phyloP scores from a whole-genome alignment of 2,888 invertebrate genomes.

The Odontothrips loti region DNA sequence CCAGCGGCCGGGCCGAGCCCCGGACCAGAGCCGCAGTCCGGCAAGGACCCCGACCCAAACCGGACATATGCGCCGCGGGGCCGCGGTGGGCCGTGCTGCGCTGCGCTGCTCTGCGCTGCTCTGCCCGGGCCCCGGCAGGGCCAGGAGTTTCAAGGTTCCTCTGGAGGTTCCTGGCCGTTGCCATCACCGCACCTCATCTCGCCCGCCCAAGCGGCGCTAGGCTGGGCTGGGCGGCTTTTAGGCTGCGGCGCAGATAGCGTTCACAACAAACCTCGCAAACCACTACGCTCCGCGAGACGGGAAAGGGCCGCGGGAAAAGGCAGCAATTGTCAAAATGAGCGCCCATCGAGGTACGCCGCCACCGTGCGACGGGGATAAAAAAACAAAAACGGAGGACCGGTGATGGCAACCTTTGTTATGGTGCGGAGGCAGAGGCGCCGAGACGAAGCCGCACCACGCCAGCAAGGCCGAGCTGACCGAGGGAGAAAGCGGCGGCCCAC shows the following conservation, averaged over 20 bases:
- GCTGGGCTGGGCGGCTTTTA: background rate
- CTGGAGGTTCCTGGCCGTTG: background rate
- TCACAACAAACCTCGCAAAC: background rate
- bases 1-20: background rate
- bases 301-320: background rate
- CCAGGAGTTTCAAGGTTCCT: slow-evolving; percentile 1
- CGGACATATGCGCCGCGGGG: background rate
- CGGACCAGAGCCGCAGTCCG: background rate
- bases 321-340: background rate
- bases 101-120: too few species aligned
- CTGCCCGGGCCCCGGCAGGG: background rate
- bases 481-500: background rate
- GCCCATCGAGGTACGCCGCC: background rate
- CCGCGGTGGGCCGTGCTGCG: background rate
- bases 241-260: background rate
- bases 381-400: background rate
- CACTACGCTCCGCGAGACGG: background rate
- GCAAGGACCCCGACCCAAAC: background rate
- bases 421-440: too few species aligned
- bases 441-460: background rate
- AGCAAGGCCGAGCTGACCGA: background rate
- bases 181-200: too few species aligned
- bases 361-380: slow-evolving; percentile 20
- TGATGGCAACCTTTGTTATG: background rate
- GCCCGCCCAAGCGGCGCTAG: too few species aligned